phyloP scores from a whole-genome alignment of 2,113 vertebrate species.

The Balaeniceps rex region DNA sequence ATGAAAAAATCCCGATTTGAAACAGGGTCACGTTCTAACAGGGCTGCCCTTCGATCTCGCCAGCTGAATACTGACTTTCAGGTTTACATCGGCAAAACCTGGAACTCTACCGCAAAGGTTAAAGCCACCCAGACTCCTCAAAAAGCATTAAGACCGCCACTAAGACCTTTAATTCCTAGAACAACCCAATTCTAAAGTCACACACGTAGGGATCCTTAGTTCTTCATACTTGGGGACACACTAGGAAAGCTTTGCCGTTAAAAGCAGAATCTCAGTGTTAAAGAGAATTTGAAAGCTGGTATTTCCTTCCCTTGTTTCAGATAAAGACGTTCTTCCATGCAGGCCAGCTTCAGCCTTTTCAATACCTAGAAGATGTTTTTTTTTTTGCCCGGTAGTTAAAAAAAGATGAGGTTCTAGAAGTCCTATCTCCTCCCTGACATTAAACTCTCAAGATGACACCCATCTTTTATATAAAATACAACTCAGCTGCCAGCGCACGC shows the following conservation, averaged over 20 bases:
- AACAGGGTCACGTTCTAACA: background rate
- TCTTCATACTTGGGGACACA: too few species aligned
- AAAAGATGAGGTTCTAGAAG: background rate
- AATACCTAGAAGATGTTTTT: too few species aligned
- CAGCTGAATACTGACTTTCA: background rate
- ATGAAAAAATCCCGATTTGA: background rate
- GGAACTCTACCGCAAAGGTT: background rate
- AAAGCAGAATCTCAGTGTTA: background rate
- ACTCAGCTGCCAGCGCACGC: background rate
- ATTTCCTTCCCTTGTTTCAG: background rate
- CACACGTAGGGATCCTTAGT: too few species aligned
- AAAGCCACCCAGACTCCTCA: background rate
- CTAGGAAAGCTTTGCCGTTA: too few species aligned
- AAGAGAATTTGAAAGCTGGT: background rate
- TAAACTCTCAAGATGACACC: background rate
- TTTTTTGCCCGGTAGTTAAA: background rate
- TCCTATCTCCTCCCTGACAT: background rate
- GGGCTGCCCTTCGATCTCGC: accelerated
- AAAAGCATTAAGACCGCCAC: background rate
- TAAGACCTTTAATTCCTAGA: background rate
- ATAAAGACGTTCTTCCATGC: background rate
- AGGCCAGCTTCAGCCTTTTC: background rate
- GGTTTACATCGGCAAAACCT: background rate
- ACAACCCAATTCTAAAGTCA: background rate
- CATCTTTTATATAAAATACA: background rate